Base-by-base conservation (phyloP, 2,888 invertebrate genomes). In the Ecliptopera silaceata region DNA sequence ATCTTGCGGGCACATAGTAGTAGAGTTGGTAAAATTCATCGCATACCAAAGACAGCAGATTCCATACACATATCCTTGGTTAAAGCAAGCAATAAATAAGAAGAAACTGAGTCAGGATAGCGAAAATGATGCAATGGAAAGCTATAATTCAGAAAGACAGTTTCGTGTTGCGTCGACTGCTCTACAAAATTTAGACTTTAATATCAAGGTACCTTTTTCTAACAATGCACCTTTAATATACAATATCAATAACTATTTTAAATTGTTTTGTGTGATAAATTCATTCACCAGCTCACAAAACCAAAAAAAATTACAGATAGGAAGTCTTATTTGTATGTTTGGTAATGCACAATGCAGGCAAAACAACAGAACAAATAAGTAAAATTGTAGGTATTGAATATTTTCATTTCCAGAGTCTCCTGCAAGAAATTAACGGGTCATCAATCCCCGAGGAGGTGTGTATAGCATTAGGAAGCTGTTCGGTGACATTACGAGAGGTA, bases 11-110 rank as follows among this genome's bases (percentile, higher is more conserved):
- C 88, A 92, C 61, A 77, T 93, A 43, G 80, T 93, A 44, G 92
- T 90, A 18, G 93, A 93, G 79, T 71, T 93, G 59, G 79, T 93
- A 39, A 93, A 93, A 74, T 92, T 91, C 65, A 77, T 93, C 39
- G 80, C 89, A 0, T 93, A 92, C 79, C 93, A 93, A 74, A 91
- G 92, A 73, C 77, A 92, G 36, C 93, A 92, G 76, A 92, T 92
- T 70, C 92, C 92, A 0, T 92, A 92, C 63, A 79, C 82, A 0
- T 92, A 91, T 61, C 87, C 88, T 59, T 91, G 91, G 87, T 65
- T 92, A 29, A 92, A 92, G 64, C 86, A 88, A 69, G 75, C 88
- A 20, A 76, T 92, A 29, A 87, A 69, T 44, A 88, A 80, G 50
- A 86, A 77, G 61, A 87, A 84, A 60, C 70, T 66, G 12, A 65